phyloP scores from a whole-genome alignment of 2,797 vertebrate species.

The Loriculus beryllinus region DNA sequence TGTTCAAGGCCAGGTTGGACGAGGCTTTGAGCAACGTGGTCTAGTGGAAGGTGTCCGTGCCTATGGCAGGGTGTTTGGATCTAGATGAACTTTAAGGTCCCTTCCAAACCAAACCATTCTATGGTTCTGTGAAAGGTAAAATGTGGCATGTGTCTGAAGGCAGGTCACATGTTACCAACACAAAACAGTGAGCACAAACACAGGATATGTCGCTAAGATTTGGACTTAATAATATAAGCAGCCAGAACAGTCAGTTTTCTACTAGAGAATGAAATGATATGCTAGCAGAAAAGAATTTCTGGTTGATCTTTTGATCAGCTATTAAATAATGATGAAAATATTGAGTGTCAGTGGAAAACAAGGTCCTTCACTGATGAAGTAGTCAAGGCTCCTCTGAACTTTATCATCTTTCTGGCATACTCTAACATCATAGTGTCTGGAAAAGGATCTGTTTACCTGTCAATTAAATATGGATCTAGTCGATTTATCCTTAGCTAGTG shows the following conservation, averaged over 20 bases:
- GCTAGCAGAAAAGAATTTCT: background rate
- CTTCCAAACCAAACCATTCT: background rate
- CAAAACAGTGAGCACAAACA: background rate
- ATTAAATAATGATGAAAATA: background rate
- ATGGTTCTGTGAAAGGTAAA: background rate
- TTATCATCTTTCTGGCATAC: background rate
- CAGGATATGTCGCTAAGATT: background rate
- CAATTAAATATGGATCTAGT: background rate
- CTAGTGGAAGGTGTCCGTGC: background rate
- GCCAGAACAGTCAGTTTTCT: background rate
- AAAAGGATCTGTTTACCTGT: background rate
- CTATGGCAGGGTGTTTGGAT: background rate
- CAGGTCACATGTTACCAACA: background rate
- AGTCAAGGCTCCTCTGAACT: background rate
- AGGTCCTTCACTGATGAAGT: background rate
- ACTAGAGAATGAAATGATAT: background rate
- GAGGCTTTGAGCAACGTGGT: background rate
- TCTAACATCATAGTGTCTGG: background rate
- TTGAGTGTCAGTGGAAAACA: background rate
- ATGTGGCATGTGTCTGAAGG: background rate
- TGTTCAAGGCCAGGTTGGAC: background rate
- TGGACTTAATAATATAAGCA: background rate
- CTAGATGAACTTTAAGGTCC: background rate
- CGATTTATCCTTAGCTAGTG: background rate
- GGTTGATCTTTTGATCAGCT: background rate